Evolutionary conservation across 2,797 vertebrate species (phyloP).

Genomic region (Uromys caudimaculatus): DNA sequence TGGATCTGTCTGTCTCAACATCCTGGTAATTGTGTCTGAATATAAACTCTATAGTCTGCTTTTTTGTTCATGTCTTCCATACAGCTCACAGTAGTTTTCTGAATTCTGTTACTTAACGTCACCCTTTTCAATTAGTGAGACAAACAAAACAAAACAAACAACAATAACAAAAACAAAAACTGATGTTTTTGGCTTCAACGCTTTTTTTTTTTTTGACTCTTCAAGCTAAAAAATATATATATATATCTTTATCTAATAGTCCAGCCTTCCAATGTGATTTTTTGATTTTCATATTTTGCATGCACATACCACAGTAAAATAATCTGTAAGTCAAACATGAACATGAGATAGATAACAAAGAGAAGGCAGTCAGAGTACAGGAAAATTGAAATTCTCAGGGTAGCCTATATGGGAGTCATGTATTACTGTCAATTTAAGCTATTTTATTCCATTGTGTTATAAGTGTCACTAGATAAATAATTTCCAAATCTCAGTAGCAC

Average conservation of each 20-base stretch:
- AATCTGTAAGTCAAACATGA: neutral
- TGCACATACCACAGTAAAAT: neutral
- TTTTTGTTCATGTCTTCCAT: neutral
- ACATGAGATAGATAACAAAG: neutral
- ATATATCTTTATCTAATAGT: neutral
- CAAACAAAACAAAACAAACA: neutral
- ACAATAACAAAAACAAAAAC: no score
- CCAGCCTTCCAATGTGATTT: neutral
- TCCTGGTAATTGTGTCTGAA: neutral
- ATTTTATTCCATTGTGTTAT: neutral
- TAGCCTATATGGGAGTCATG: neutral
- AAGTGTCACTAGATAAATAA: neutral
- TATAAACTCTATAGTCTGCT: neutral
- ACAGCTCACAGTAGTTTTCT: neutral
- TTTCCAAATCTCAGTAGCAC: neutral
- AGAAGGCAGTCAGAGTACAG: neutral
- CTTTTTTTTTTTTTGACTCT: neutral
- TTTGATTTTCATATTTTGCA: neutral
- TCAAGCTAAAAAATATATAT: neutral
- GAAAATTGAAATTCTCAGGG: neutral
- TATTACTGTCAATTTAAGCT: neutral
- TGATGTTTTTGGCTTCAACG: neutral
- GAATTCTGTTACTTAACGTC: neutral
- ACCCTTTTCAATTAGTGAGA: neutral
- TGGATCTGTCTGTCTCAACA: neutral